These are phyloP conservation scores for Trichechus manatus DNA, from an alignment of 2,113 vertebrate genomes.

Conservation along the genomic window DNA sequence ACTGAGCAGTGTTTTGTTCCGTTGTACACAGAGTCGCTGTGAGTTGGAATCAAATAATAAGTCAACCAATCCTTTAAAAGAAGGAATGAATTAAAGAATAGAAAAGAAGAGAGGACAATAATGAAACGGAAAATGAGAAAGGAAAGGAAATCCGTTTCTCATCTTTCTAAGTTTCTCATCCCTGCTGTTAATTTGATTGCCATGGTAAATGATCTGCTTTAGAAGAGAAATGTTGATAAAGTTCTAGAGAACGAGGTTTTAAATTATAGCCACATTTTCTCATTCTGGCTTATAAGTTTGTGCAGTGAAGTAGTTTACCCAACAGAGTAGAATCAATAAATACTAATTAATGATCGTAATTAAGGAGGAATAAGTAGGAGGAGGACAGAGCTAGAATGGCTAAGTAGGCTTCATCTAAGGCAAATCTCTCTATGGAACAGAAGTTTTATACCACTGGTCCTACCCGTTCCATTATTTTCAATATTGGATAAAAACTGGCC, in stretches of 20 bases:
- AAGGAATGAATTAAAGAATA: slow-evolving; percentile 46
- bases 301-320: slow-evolving; percentile 36
- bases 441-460: neutral
- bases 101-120: neutral
- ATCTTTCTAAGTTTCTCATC: neutral
- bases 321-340: slow-evolving; percentile 63
- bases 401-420: slow-evolving; percentile 1
- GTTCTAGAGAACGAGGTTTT: slow-evolving; percentile 50
- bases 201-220: neutral
- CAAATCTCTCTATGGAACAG: neutral
- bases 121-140: neutral
- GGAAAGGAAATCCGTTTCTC: neutral
- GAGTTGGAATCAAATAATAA: neutral
- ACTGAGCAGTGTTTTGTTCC: too few species aligned
- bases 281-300: slow-evolving; percentile 41
- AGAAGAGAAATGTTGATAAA: slow-evolving; percentile 34
- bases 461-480: neutral
- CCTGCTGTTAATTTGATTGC: neutral
- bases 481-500: neutral
- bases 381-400: slow-evolving; percentile 15
- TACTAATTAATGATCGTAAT: slow-evolving; percentile 74
- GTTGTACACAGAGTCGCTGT: too few species aligned
- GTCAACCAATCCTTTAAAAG: slow-evolving; percentile 39
- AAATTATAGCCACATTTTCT: slow-evolving; percentile 59
- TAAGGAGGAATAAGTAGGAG: slow-evolving; percentile 46